Conservation (phyloP, 2,888 invertebrate species). For the Mallateleia sp. region DNA sequence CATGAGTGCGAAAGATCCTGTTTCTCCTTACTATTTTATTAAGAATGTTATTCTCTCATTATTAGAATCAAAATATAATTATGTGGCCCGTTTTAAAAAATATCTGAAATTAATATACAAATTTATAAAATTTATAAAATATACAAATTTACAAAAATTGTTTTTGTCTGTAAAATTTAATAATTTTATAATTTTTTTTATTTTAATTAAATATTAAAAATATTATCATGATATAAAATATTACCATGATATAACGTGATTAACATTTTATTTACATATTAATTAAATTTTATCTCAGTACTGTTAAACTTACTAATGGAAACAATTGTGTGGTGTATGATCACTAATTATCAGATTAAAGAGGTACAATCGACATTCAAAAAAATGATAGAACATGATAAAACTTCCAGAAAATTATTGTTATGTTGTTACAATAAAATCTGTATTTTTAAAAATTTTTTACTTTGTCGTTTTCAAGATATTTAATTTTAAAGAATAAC, state of each 20-base stretch:
- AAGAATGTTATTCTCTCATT: conserved; percentile 2
- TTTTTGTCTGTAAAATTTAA: neutral
- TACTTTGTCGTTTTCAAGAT: neutral
- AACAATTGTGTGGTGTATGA: conserved; percentile 2
- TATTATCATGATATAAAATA: too few species aligned
- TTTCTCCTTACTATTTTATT: neutral
- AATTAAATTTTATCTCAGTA: too few species aligned
- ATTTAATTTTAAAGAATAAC: neutral
- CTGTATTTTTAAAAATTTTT: neutral
- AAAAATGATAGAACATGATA: too few species aligned
- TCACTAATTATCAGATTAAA: neutral
- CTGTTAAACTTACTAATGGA: neutral
- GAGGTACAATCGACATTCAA: conserved; percentile 8
- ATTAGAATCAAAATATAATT: neutral
- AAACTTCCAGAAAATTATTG: too few species aligned
- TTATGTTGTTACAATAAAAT: too few species aligned
- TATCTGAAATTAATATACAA: neutral
- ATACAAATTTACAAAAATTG: neutral
- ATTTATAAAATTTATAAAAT: too few species aligned
- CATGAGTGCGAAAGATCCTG: neutral
- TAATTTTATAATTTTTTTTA: neutral
- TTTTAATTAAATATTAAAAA: neutral
- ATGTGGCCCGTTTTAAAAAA: neutral
- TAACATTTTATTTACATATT: neutral
- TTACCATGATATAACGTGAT: neutral